Percentiles rank a stretch among this genome's conserved stretches.
Evolutionary conservation across 1,140 invertebrate species (phyloP).

Genomic region (Acromyrmex echinatior): DNA sequence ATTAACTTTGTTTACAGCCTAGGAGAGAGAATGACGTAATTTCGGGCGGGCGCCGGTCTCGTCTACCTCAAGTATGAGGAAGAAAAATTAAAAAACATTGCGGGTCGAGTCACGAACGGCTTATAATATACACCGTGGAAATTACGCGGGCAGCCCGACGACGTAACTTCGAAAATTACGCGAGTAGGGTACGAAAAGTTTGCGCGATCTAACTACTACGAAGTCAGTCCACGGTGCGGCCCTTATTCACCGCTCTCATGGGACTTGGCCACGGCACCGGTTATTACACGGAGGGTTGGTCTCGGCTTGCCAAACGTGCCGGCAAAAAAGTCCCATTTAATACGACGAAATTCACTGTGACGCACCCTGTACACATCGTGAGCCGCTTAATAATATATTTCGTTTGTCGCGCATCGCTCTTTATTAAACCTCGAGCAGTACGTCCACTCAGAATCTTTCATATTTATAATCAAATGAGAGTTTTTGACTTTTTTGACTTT

Average conservation of each 20-base stretch:
- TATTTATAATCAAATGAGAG: slow-evolving; percentile 29
- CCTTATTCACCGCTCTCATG: slow-evolving; percentile 79
- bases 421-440: slow-evolving; percentile 65
- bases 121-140: slow-evolving; percentile 77
- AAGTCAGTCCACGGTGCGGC: slow-evolving; percentile 79
- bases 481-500: too few relatives aligned
- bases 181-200: slow-evolving; percentile 79
- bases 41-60: slow-evolving; percentile 16
- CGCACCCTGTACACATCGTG: slow-evolving; percentile 62
- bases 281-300: slow-evolving; percentile 73
- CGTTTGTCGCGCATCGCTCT: slow-evolving; percentile 67
- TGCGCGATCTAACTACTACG: slow-evolving; percentile 78
- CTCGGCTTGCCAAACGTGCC: slow-evolving; percentile 76
- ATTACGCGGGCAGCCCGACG: slow-evolving; percentile 76
- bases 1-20: slow-evolving; percentile 60
- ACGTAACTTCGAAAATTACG: slow-evolving; percentile 80
- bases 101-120: slow-evolving; percentile 73
- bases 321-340: slow-evolving; percentile 78
- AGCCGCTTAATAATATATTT: slow-evolving; percentile 75
- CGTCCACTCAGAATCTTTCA: slow-evolving; percentile 17
- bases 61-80: slow-evolving; percentile 18
- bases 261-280: slow-evolving; percentile 74
- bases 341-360: slow-evolving; percentile 76
- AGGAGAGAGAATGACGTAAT: slow-evolving; percentile 60
- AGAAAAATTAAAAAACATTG: slow-evolving; percentile 75